Evolutionary conservation across 1,140 invertebrate species (phyloP).

Genomic region (Leptinotarsa lineolata): DNA sequence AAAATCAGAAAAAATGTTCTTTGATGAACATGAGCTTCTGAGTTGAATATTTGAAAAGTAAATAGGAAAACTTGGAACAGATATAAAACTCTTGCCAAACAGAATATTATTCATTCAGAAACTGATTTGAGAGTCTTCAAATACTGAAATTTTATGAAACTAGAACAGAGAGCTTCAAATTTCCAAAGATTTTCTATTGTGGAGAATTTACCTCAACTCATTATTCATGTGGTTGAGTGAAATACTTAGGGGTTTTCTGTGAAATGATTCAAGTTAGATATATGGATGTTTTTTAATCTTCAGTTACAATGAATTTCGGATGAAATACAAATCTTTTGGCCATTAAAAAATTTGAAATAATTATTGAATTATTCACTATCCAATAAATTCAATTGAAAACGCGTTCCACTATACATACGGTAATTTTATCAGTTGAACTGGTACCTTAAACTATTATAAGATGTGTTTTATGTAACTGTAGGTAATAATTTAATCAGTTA

Average conservation of each 20-base stretch:
- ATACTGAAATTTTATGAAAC: not conserved
- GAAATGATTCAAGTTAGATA: not conserved
- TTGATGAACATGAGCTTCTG: constrained; percentile 1
- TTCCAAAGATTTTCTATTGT: not conserved
- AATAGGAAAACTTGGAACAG: not conserved
- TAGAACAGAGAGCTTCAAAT: not conserved
- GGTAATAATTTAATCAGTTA: too few relatives aligned
- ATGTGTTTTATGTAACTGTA: too few relatives aligned
- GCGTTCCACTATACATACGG: too few relatives aligned
- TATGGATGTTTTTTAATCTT: not conserved
- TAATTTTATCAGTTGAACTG: too few relatives aligned
- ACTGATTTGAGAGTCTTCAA: not conserved
- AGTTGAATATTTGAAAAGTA: constrained; percentile 8
- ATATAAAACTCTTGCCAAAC: not conserved
- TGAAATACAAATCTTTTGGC: too few relatives aligned
- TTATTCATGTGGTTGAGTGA: not conserved
- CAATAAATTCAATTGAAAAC: too few relatives aligned
- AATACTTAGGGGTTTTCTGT: not conserved
- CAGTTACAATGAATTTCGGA: not conserved
- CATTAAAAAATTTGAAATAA: too few relatives aligned
- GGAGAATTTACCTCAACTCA: not conserved
- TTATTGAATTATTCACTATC: too few relatives aligned
- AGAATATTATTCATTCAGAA: not conserved
- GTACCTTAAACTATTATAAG: too few relatives aligned
- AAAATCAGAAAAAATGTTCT: not conserved